Evolutionary conservation across 2,797 vertebrate genomes (phyloP).

Genomic region (Sylvilagus floridanus): DNA sequence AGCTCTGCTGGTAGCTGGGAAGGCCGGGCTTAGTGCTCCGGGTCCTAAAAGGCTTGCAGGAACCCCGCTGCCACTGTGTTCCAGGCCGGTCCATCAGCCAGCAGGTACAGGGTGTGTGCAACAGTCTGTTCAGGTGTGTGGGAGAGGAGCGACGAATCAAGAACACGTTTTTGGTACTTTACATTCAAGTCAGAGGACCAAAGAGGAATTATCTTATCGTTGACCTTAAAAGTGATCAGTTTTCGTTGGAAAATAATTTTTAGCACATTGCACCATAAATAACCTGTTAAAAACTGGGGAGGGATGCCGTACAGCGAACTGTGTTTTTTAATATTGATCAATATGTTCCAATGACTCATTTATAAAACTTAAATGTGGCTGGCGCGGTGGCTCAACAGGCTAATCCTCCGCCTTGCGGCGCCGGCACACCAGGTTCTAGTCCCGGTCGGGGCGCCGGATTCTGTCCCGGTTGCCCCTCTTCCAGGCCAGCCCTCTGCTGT

Average conservation of each 20-base stretch:
- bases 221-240: conserved; percentile 8
- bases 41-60: background rate
- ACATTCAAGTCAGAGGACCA: conserved; percentile 12
- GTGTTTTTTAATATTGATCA: background rate
- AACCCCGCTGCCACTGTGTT: background rate
- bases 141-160: too few relatives aligned
- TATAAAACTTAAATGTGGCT: background rate
- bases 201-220: background rate
- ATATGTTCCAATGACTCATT: background rate
- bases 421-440: too few relatives aligned
- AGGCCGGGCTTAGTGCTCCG: background rate
- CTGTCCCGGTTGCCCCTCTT: too few relatives aligned
- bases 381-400: too few relatives aligned
- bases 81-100: background rate
- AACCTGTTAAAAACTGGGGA: background rate
- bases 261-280: background rate
- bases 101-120: background rate
- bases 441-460: too few relatives aligned
- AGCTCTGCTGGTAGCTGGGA: background rate
- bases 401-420: too few relatives aligned
- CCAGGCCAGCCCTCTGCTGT: too few relatives aligned
- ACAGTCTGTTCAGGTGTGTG: background rate
- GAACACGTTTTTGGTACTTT: background rate
- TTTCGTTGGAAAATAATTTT: conserved; percentile 44
- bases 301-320: background rate